phyloP scores from a whole-genome alignment of 2,113 vertebrate species.

The Martes martes region DNA sequence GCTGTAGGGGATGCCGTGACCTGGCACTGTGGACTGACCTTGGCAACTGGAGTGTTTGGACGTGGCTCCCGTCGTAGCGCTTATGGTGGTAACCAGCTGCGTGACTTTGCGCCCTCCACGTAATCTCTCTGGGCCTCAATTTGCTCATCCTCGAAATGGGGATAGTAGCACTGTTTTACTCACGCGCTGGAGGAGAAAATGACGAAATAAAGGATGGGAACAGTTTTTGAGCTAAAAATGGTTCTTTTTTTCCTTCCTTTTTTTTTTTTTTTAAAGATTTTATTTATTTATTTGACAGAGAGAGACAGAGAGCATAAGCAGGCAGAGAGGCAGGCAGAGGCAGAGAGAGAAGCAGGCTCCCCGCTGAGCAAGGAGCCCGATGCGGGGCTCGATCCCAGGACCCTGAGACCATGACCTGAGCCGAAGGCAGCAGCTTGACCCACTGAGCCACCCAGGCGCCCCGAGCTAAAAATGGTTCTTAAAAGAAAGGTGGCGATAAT shows the following conservation, averaged over 20 bases:
- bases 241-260: background rate
- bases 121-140: background rate
- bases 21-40: background rate
- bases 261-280: too few species aligned
- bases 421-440: too few species aligned
- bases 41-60: background rate
- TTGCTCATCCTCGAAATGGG: background rate
- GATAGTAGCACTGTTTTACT: background rate
- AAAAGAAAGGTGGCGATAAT: background rate
- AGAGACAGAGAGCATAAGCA: too few species aligned
- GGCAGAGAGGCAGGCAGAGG: too few species aligned
- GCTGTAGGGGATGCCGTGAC: background rate
- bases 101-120: background rate
- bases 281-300: too few species aligned
- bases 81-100: accelerated
- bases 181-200: background rate
- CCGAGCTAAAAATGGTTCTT: background rate
- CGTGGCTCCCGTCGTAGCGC: background rate
- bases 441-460: too few species aligned
- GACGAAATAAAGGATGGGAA: background rate
- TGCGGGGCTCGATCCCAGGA: too few species aligned
- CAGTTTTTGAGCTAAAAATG: background rate
- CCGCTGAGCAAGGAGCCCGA: too few species aligned
- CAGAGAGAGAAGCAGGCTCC: too few species aligned
- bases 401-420: too few species aligned